Evolutionary conservation across 2,888 invertebrate species (phyloP).

Genomic region (Epinotia ramella): DNA sequence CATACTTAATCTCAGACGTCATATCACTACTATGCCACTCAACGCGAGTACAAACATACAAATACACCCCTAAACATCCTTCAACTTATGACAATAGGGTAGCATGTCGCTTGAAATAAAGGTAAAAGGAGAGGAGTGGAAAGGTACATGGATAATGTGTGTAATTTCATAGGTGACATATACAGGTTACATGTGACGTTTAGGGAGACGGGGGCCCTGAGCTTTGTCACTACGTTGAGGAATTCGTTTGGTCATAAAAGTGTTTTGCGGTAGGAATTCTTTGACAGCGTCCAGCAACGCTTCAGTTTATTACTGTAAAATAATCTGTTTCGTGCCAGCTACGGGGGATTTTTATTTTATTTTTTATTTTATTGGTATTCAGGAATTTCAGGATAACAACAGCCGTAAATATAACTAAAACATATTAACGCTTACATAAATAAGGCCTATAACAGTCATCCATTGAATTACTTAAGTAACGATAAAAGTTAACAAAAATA

Average conservation of each 20-base stretch:
- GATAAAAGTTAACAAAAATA: too few species aligned
- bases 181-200: slow-evolving; percentile 36
- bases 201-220: slow-evolving; percentile 9
- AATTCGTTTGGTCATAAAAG: slow-evolving; percentile 43
- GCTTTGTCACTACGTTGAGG: slow-evolving; percentile 30
- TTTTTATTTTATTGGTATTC: too few species aligned
- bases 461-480: too few species aligned
- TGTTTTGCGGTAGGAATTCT: slow-evolving; percentile 34
- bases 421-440: too few species aligned
- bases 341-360: too few species aligned
- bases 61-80: background rate
- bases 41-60: slow-evolving; percentile 12
- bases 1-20: slow-evolving; percentile 36
- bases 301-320: background rate
- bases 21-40: slow-evolving; percentile 43
- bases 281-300: background rate
- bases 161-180: slow-evolving; percentile 44
- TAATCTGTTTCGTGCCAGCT: background rate
- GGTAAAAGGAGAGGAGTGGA: background rate
- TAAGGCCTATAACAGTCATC: too few species aligned
- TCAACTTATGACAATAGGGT: background rate
- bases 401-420: too few species aligned
- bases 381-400: too few species aligned
- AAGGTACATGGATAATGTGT: slow-evolving; percentile 39
- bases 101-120: background rate